Evolutionary conservation across 2,113 vertebrate genomes (phyloP).

Genomic region (Pangasianodon gigas): DNA sequence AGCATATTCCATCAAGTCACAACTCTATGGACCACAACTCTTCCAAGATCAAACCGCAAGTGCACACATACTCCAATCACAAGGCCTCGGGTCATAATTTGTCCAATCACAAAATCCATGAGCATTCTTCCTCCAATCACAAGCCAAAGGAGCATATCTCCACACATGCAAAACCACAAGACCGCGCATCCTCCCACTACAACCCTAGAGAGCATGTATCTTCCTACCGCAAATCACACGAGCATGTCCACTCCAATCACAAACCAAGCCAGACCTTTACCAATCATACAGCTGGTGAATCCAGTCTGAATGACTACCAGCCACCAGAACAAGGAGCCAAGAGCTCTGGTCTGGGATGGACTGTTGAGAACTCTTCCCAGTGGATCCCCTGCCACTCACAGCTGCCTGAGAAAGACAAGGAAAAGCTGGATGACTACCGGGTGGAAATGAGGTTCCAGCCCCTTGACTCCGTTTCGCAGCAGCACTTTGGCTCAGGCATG

Average conservation of each 20-base stretch:
- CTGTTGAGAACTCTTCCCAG: conserved; percentile 82
- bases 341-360: conserved; percentile 81
- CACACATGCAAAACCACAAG: conserved; percentile 73
- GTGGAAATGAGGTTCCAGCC: conserved; percentile 91
- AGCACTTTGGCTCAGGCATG: conserved; percentile 60
- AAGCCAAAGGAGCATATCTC: conserved; percentile 75
- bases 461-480: conserved; percentile 64
- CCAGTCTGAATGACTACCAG: conserved; percentile 63
- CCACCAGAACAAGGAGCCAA: conserved; percentile 70
- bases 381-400: conserved; percentile 84
- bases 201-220: conserved; percentile 68
- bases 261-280: conserved; percentile 72
- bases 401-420: conserved; percentile 86
- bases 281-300: conserved; percentile 70
- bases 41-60: conserved; percentile 74
- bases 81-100: conserved; percentile 74
- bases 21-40: conserved; percentile 73
- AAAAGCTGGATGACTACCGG: conserved; percentile 86
- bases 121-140: conserved; percentile 73
- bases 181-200: conserved; percentile 68
- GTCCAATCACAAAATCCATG: conserved; percentile 73
- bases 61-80: conserved; percentile 76
- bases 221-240: conserved; percentile 57
- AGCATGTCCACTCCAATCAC: conserved; percentile 72
- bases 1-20: conserved; percentile 72